Percentiles rank a stretch among this genome's conserved stretches.
phyloP scores from a whole-genome alignment of 2,797 vertebrate species.

The Sebastiscus albofasciatus region DNA sequence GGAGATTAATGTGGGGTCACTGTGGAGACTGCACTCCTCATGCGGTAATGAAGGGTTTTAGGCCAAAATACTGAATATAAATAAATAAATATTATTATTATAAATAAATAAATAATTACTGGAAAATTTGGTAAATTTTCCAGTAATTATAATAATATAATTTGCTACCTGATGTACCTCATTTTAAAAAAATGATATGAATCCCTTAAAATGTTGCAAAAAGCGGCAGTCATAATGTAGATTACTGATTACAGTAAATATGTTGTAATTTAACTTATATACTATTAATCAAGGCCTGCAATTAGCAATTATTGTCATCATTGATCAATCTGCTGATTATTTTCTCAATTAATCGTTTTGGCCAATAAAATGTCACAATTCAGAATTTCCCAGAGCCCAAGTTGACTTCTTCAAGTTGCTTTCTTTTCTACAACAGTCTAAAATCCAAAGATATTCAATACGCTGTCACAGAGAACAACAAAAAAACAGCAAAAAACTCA shows the following conservation, averaged over 20 bases:
- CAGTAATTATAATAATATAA: not conserved
- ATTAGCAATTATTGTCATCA: not conserved
- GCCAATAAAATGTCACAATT: not conserved
- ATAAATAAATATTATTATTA: too few relatives aligned
- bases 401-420: not conserved
- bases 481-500: not conserved
- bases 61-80: not conserved
- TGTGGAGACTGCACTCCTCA: not conserved
- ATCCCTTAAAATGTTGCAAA: not conserved
- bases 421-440: not conserved
- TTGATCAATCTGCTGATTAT: not conserved
- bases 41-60: not conserved
- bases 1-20: slow-evolving; percentile 28
- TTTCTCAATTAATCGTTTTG: not conserved
- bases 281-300: not conserved
- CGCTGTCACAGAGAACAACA: not conserved
- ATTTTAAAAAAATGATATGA: not conserved
- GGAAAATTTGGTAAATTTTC: too few relatives aligned
- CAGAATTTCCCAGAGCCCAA: not conserved
- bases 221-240: not conserved
- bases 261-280: not conserved
- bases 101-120: too few relatives aligned
- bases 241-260: not conserved
- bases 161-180: not conserved
- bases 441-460: not conserved